Base-by-base conservation (phyloP, 2,113 vertebrate genomes). In the Girardinichthys multiradiatus region DNA sequence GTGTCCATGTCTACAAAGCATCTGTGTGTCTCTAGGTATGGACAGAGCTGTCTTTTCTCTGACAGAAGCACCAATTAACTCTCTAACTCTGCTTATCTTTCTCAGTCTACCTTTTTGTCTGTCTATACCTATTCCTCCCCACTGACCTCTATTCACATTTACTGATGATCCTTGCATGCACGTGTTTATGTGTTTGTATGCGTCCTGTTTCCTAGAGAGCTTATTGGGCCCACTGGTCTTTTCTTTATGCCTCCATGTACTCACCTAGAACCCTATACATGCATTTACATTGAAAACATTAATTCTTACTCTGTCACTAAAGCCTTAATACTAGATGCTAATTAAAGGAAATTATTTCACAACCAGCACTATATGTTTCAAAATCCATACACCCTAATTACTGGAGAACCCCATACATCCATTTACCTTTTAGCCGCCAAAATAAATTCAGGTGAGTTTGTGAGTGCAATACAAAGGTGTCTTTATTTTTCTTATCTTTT, bases 51-150 rank as follows among this genome's bases (percentile, higher is more conserved):
- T 89, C 88, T 57, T 81, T 73, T 67, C 35, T 60, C 54, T 62
- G 87, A 85, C 91, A 90, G 83, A 82, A 89, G 85, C 73, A 85
- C 87, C 91, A 90, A 92, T 92, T 92, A 90, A 81, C 83, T 82
- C 64, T 61, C 81, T 68, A 62, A 71, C 74, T 70, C 61, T 72
- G 28, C 58, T 31, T 76, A 28, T 64, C 31, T 77, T 39, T 63
- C 79, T 77, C 28, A 31, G 48, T 64, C 66, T 60, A 19, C 58
- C 51, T 72, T 57, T 33, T 57, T 63, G 4, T 39, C 13, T 68
- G 24, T 60, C 54, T 19, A 11, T 28, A 33, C 84, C 69, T 68
- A 62, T 79, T 65, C 75, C 86, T 83, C 69, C 76, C 86, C 67
- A 28, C 83, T 80, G 74, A 79, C 76, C 76, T 89, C 82, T 64